Conservation (phyloP, 2,113 vertebrate species). For the Laticauda colubrina region DNA sequence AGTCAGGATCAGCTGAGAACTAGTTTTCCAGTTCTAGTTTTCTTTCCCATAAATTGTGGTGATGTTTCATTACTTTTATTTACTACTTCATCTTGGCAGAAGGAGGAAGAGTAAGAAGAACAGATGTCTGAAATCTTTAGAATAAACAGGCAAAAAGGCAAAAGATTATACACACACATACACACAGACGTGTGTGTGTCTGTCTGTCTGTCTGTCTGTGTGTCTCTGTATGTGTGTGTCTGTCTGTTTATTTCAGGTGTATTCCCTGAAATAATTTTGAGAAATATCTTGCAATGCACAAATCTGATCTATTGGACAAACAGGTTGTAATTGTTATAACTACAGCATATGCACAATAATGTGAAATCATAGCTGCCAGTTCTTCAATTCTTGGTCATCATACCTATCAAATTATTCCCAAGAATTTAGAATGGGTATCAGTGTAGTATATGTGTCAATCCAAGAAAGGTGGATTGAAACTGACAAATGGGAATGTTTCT, state of each 20-base stretch:
- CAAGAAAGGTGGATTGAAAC: background rate
- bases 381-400: background rate
- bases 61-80: conserved; percentile 50
- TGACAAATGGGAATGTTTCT: background rate
- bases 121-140: background rate
- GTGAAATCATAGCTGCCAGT: background rate
- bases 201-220: no score
- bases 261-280: conserved; percentile 68
- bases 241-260: conserved; percentile 9
- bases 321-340: conserved; percentile 62
- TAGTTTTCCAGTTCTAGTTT: conserved; percentile 25
- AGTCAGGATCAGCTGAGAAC: conserved; percentile 23
- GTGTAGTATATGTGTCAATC: background rate
- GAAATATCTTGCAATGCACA: conserved; percentile 62
- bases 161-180: background rate
- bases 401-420: background rate
- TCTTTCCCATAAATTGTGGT: conserved; percentile 14
- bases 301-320: conserved; percentile 82
- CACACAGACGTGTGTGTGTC: no score
- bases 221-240: no score
- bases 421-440: background rate
- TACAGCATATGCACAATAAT: background rate
- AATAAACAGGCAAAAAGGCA: background rate
- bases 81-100: background rate
- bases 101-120: background rate